Conservation (phyloP, 2,797 vertebrate genomes). For the Adelosebastes latens region DNA sequence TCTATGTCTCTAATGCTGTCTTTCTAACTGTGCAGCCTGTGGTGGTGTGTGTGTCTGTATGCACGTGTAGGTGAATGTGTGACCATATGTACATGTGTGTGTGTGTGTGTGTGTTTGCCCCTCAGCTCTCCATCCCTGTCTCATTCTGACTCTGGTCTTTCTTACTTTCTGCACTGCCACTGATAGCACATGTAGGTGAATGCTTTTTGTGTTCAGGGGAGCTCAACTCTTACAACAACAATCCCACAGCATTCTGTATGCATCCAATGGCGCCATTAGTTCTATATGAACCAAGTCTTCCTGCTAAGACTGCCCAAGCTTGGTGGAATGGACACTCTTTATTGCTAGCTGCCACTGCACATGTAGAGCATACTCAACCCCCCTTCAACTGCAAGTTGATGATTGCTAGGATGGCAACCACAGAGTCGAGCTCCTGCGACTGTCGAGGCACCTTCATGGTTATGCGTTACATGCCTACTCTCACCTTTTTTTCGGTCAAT, state of each 20-base stretch:
- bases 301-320: conserved; percentile 51
- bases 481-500: conserved; percentile 75
- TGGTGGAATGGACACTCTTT: conserved; percentile 44
- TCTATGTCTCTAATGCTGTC: not conserved
- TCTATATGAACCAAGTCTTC: conserved; percentile 25
- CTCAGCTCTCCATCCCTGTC: conserved; percentile 52
- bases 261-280: conserved; percentile 38
- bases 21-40: not conserved
- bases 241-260: conserved; percentile 29
- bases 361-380: conserved; percentile 29
- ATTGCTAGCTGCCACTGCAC: conserved; percentile 33
- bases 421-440: conserved; percentile 83
- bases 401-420: conserved; percentile 54
- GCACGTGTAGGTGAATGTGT: not conserved
- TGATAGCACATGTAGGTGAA: conserved; percentile 72
- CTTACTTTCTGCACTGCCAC: conserved; percentile 73
- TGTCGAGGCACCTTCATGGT: conserved; percentile 79
- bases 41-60: not conserved
- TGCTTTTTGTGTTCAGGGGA: conserved; percentile 82
- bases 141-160: conserved; percentile 70
- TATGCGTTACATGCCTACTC: conserved; percentile 80
- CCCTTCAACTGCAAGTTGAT: conserved; percentile 47
- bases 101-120: not conserved
- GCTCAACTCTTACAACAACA: conserved; percentile 79
- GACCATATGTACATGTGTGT: not conserved